These are phyloP conservation scores for Gonatopus flavifemur DNA, from an alignment of 1,140 invertebrate genomes.

Conservation along the genomic window DNA sequence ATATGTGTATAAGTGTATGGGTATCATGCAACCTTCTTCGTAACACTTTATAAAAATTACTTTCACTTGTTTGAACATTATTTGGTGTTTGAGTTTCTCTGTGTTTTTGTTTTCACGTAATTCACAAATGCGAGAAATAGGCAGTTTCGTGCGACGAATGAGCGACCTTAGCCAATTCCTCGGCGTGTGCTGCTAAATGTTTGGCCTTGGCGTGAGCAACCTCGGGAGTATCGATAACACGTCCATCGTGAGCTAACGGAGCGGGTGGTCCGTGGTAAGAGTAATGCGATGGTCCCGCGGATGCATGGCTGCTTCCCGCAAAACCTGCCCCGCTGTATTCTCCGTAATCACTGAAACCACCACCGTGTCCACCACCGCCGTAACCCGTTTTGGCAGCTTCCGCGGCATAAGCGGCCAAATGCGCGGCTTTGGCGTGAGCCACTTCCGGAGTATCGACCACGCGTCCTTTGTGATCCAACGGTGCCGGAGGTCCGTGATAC, in stretches of 20 bases:
- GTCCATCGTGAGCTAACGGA: conserved; percentile 55
- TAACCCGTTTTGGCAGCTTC: conserved; percentile 32
- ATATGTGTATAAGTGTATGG: too few relatives aligned
- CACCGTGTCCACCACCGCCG: neutral
- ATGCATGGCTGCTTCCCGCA: too few relatives aligned
- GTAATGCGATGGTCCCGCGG: too few relatives aligned
- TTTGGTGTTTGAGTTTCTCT: neutral
- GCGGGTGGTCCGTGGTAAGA: conserved; percentile 44
- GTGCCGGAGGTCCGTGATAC: conserved; percentile 54
- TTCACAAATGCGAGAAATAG: too few relatives aligned
- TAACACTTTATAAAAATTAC: too few relatives aligned
- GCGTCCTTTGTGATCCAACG: conserved; percentile 56
- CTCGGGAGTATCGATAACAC: conserved; percentile 62
- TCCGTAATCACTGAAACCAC: neutral
- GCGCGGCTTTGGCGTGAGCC: conserved; percentile 61
- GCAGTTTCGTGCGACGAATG: conserved; percentile 20
- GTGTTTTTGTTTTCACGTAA: too few relatives aligned
- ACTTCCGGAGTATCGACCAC: conserved; percentile 64
- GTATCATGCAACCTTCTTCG: too few relatives aligned
- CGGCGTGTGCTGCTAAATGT: conserved; percentile 60
- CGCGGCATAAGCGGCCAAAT: conserved; percentile 60
- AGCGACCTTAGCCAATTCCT: conserved; percentile 40
- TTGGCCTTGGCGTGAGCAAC: conserved; percentile 63
- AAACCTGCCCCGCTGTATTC: neutral
- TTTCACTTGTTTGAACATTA: neutral